Base-by-base conservation (phyloP, 2,797 vertebrate genomes). In the Meriones psammophilus region DNA sequence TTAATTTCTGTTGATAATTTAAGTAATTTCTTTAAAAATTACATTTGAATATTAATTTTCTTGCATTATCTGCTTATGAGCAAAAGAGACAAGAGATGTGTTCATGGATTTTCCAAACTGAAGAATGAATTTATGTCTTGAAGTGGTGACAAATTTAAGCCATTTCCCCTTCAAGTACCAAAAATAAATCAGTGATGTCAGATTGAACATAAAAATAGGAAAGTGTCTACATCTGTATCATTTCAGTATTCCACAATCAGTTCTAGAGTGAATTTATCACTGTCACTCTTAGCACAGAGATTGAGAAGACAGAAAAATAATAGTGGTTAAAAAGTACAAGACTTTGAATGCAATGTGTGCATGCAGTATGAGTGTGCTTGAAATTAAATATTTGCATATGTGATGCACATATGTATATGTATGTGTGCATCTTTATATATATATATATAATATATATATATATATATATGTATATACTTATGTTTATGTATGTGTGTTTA, bases 181-280 rank as follows among this genome's bases (percentile, higher is more conserved):
- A 54, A n/a, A 94, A 58, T 83, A 87, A 96, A 79, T 94, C 56
- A 94, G 33, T 84, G 62, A 30, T 17, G 42, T 81, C 42, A 14
- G 8, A 83, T 6, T 83, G 33, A 95, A 83, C 22, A 71, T 36
- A 8, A 81, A 90, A 88, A 89, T 56, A 56, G 10, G 87, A 92
- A 91, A 77, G 69, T 8, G 0, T 30, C 24, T 73, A 54, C 42
- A 69, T 56, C 56, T 88, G 87, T 68, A 20, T 36, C 33, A 79
- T 79, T 95, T 95, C 80, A 68, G 7, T 62, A 85, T 87, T 89
- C 26, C 22, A 85, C 83, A 80, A 78, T 92, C 54, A 76, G n/a
- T 66, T 78, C 71, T 80, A 91, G 39, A 93, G 68, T 95, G 58
- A 56, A 83, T 92, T 91, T 8, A n/a, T 86, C 69, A 50, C 12